Conservation (phyloP, 2,888 invertebrate genomes). For the Hybos culiciformis region DNA sequence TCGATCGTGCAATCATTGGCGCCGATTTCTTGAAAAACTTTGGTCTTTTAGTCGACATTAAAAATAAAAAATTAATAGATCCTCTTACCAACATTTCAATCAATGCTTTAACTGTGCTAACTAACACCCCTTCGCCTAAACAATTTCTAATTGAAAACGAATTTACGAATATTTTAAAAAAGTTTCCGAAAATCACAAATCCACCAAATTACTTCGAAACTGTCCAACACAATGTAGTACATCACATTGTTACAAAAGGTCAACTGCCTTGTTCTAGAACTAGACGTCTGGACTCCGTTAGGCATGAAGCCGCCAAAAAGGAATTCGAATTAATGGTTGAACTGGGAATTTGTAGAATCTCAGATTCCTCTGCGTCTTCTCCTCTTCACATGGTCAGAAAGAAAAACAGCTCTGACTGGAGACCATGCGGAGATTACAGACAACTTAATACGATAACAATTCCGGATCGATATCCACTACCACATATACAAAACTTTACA, state of each 20-base stretch:
- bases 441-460: not conserved
- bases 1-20: not conserved
- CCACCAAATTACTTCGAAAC: not conserved
- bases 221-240: not conserved
- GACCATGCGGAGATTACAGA: not conserved
- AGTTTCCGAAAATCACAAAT: not conserved
- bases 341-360: not conserved
- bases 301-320: not conserved
- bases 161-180: not conserved
- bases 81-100: not conserved
- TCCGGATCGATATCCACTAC: conserved; percentile 5
- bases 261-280: not conserved
- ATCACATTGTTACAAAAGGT: not conserved
- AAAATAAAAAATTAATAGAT: not conserved
- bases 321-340: not conserved
- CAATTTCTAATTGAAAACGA: not conserved
- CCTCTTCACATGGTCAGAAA: not conserved
- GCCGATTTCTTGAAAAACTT: not conserved
- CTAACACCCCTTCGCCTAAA: not conserved
- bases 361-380: not conserved
- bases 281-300: not conserved
- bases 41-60: not conserved
- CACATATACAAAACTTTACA: not conserved
- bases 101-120: not conserved
- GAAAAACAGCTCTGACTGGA: not conserved